phyloP scores from a whole-genome alignment of 2,797 vertebrate species.

The Phoxinus dragarum region DNA sequence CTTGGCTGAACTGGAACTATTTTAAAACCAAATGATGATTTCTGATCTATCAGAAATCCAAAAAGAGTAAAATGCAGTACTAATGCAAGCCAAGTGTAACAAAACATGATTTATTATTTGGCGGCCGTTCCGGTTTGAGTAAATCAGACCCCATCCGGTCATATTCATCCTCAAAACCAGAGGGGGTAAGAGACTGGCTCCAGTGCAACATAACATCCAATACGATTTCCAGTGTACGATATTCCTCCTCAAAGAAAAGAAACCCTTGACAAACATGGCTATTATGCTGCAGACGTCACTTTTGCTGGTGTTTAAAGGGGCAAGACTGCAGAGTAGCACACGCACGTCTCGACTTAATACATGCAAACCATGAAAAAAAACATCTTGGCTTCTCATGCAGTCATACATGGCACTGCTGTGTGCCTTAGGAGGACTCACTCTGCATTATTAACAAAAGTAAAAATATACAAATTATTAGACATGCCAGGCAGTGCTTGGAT shows the following conservation, averaged over 20 bases:
- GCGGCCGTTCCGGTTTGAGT: conserved; percentile 27
- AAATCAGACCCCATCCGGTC: conserved; percentile 15
- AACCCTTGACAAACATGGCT: conserved; percentile 33
- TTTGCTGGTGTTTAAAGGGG: conserved; percentile 59
- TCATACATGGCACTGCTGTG: conserved; percentile 53
- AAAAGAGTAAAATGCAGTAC: conserved; percentile 37
- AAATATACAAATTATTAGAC: conserved; percentile 48
- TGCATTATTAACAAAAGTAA: conserved; percentile 52
- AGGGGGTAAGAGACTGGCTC: conserved; percentile 41
- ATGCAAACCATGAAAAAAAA: conserved; percentile 58
- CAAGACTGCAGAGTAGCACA: conserved; percentile 54
- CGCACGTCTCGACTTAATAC: conserved; percentile 52
- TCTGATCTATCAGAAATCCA: conserved; percentile 32
- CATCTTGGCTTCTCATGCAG: conserved; percentile 55
- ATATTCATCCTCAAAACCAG: conserved; percentile 36
- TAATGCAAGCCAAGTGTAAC: conserved; percentile 10
- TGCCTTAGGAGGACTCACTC: conserved; percentile 52
- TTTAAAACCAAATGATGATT: conserved; percentile 44
- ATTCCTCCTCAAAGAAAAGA: conserved; percentile 43
- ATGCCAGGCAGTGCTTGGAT: conserved; percentile 60
- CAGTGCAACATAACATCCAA: conserved; percentile 65
- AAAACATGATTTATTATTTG: not conserved
- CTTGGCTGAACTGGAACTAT: conserved; percentile 33
- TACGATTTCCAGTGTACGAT: conserved; percentile 53
- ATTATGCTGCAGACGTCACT: conserved; percentile 42